phyloP scores from a whole-genome alignment of 2,888 invertebrate genomes.

The Cremastobaeus sp. region DNA sequence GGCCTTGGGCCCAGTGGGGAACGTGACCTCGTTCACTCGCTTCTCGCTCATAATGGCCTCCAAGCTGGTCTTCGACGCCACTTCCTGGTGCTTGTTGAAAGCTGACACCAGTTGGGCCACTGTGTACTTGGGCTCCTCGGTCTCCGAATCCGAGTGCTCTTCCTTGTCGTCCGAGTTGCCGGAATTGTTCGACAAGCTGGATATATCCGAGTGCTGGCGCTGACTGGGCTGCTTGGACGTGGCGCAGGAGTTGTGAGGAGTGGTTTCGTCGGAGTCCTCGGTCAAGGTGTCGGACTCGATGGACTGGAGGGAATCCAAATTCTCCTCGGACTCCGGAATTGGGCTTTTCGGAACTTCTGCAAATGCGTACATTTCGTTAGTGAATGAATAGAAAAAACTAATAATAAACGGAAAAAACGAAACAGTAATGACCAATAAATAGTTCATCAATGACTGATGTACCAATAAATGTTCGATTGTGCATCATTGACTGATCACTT shows the following conservation, averaged over 20 bases:
- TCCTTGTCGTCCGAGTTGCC: constrained; percentile 75
- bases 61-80: constrained; percentile 77
- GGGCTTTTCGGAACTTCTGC: constrained; percentile 62
- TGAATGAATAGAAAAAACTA: too few relatives aligned
- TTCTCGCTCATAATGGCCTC: constrained; percentile 78
- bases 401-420: too few relatives aligned
- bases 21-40: constrained; percentile 72
- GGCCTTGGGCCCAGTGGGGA: constrained; percentile 79
- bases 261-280: constrained; percentile 74
- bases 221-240: constrained; percentile 67
- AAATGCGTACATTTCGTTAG: background rate
- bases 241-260: constrained; percentile 48
- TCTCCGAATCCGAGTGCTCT: constrained; percentile 75
- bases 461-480: too few relatives aligned
- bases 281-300: constrained; percentile 76
- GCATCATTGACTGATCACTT: too few relatives aligned
- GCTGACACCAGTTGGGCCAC: constrained; percentile 79
- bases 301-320: constrained; percentile 75
- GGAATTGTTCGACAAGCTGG: constrained; percentile 73
- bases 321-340: constrained; percentile 70
- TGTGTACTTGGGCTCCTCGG: constrained; percentile 78
- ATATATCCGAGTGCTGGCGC: constrained; percentile 73
- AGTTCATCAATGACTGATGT: too few relatives aligned
- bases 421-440: too few relatives aligned
- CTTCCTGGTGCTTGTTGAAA: constrained; percentile 79